Base-by-base conservation (phyloP, 2,888 invertebrate genomes). In the Drosophila vallismaia region DNA sequence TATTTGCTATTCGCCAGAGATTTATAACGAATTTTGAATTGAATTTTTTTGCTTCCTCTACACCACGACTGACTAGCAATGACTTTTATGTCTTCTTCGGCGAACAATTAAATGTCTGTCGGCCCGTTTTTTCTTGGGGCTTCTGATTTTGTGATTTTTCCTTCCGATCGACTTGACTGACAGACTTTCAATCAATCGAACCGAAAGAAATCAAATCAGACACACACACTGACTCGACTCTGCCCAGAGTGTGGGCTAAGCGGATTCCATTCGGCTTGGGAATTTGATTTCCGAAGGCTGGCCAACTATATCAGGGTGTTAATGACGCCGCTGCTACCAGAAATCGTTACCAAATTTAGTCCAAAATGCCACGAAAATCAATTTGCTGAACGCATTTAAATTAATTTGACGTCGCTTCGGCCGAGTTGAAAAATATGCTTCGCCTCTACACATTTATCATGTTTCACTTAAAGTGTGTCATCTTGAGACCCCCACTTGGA, bases 381-480 rank as follows among this genome's bases (percentile, higher is more conserved):
- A 64, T 76, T 71, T 79, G 71, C 71, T 67, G 52, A 71, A 69
- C 60, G 51, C 51, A 66, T 64, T 86, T 75, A 67, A 79, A 80
- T 82, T 76, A 79, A 72, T 79, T 79, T 72, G 44, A 60, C 58
- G 46, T 45, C 63, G 42, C 58, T 44, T 45, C 63, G 42, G 38
- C 26, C 10, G 36, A 8, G 42, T 51, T 58, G 29, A 46, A 54
- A 57, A 14, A 50, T 33, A 63, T 50, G 49, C 33, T 9, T 48
- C 56, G 59, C 50, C 50, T 59, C 62, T 19, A 44, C 66, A 36
- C 36, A 82, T 84, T 82, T 69, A 77, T 82, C 77, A 87, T 76
- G 75, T 75, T 77, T 57, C 67, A 50, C 64, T 42, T 72, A 31
- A 29, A 44, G 48, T 48, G 69, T 69, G 75, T 53, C 71, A 71